A percentile compares a stretch with the other conserved stretches of the same genome.
These are phyloP conservation scores for Biston stratarius DNA, from an alignment of 2,888 invertebrate species.

Conservation along the genomic window DNA sequence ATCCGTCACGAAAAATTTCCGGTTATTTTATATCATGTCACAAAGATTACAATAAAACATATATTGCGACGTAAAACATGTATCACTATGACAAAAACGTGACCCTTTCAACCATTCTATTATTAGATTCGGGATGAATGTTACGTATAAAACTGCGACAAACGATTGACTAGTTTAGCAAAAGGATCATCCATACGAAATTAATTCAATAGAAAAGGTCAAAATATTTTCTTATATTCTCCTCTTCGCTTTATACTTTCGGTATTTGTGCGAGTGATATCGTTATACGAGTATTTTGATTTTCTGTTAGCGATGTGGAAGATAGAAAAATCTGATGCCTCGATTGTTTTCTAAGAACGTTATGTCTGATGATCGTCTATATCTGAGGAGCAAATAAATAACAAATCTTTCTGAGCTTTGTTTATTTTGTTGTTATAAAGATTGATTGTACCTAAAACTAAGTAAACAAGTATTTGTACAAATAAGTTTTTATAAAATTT, in stretches of 20 bases:
- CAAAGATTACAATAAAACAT: slow-evolving; percentile 61
- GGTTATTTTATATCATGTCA: slow-evolving; percentile 59
- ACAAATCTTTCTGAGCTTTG: background rate
- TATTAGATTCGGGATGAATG: slow-evolving; percentile 75
- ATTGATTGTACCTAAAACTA: background rate
- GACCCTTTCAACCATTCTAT: slow-evolving; percentile 65
- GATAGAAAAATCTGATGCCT: background rate
- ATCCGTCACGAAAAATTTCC: slow-evolving; percentile 52
- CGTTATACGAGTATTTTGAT: slow-evolving; percentile 10
- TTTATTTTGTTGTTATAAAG: background rate
- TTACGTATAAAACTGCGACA: slow-evolving; percentile 73
- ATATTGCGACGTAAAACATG: slow-evolving; percentile 40
- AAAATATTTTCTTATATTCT: slow-evolving; percentile 60
- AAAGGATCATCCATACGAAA: slow-evolving; percentile 70
- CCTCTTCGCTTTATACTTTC: slow-evolving; percentile 25
- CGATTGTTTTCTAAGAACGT: slow-evolving; percentile 10
- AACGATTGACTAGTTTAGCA: slow-evolving; percentile 75
- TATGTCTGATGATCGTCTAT: background rate
- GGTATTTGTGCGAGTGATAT: slow-evolving; percentile 27
- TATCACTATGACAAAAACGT: slow-evolving; percentile 57
- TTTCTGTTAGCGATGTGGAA: slow-evolving; percentile 15
- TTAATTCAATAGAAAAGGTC: slow-evolving; percentile 78
- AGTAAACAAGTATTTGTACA: background rate
- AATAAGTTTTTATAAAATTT: background rate
- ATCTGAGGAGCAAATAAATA: slow-evolving; percentile 1